Evolutionary conservation across 2,888 invertebrate genomes (phyloP).

Genomic region (Latrodectus elegans): DNA sequence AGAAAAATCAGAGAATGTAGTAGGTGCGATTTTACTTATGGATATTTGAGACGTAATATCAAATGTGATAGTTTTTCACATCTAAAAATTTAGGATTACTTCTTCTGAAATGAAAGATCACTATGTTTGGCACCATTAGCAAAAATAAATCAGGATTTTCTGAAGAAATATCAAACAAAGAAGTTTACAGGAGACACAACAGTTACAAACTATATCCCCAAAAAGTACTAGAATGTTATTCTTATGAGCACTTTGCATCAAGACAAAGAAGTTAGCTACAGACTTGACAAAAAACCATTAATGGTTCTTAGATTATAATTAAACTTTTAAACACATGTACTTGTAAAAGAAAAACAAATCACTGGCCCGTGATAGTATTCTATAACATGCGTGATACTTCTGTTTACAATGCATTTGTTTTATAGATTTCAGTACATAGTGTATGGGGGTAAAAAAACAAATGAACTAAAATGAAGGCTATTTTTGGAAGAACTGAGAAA

Average conservation of each 20-base stretch:
- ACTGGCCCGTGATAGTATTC: not conserved
- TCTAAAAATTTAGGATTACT: conserved; percentile 1
- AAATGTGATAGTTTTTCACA: conserved; percentile 6
- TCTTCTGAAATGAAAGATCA: not conserved
- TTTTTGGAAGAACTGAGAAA: not conserved
- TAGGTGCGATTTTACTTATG: conserved; percentile 2
- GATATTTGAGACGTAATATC: not conserved
- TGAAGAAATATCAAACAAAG: not conserved
- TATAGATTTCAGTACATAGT: conserved; percentile 6
- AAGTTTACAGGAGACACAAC: not conserved
- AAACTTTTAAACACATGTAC: too few species aligned
- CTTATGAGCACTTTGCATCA: conserved; percentile 10
- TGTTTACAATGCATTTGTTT: not conserved
- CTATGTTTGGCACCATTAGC: not conserved
- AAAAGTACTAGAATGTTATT: conserved; percentile 4
- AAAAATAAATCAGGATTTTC: not conserved
- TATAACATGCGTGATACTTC: not conserved
- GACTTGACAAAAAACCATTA: not conserved
- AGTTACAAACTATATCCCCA: not conserved
- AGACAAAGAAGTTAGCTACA: not conserved
- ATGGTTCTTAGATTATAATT: not conserved
- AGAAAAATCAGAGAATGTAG: conserved; percentile 21
- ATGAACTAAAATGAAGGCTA: conserved; percentile 11
- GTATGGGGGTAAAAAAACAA: not conserved
- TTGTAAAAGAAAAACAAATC: not conserved